These are phyloP conservation scores for Drosophila tani DNA, from an alignment of 1,140 invertebrate species.

Conservation along the genomic window DNA sequence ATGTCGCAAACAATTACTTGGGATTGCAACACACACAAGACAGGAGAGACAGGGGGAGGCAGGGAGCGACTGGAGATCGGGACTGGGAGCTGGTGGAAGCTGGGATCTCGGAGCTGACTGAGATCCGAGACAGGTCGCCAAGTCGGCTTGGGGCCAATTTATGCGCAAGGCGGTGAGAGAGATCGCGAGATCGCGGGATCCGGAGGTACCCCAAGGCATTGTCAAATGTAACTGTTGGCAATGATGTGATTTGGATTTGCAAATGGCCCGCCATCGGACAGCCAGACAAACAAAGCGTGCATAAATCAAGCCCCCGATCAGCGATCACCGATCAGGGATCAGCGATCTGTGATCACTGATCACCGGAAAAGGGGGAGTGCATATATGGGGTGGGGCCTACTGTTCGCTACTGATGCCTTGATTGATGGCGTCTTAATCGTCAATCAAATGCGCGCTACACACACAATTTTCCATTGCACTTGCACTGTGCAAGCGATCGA, in stretches of 20 bases:
- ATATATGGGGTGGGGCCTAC: conserved; percentile 35
- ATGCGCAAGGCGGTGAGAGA: conserved; percentile 58
- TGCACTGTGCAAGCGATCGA: conserved; percentile 30
- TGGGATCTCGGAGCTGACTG: conserved; percentile 15
- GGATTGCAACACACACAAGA: conserved; percentile 71
- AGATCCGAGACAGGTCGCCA: conserved; percentile 48
- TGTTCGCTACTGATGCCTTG: conserved; percentile 73
- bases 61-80: not conserved
- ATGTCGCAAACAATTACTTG: conserved; percentile 84
- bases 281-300: conserved; percentile 69
- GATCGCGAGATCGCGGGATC: conserved; percentile 37
- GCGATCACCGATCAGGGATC: conserved; percentile 46
- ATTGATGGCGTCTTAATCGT: conserved; percentile 84
- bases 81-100: conserved; percentile 5
- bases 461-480: conserved; percentile 70
- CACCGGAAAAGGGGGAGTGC: conserved; percentile 25
- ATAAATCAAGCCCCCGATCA: conserved; percentile 74
- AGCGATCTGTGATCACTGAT: conserved; percentile 39
- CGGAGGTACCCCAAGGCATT: conserved; percentile 70
- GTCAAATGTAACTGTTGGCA: conserved; percentile 78
- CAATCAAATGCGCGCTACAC: conserved; percentile 81
- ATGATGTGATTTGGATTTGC: conserved; percentile 83
- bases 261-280: conserved; percentile 66
- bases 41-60: not conserved
- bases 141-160: conserved; percentile 65